These are phyloP conservation scores for Crotalus helleri DNA, from an alignment of 2,113 vertebrate genomes.

Conservation along the genomic window DNA sequence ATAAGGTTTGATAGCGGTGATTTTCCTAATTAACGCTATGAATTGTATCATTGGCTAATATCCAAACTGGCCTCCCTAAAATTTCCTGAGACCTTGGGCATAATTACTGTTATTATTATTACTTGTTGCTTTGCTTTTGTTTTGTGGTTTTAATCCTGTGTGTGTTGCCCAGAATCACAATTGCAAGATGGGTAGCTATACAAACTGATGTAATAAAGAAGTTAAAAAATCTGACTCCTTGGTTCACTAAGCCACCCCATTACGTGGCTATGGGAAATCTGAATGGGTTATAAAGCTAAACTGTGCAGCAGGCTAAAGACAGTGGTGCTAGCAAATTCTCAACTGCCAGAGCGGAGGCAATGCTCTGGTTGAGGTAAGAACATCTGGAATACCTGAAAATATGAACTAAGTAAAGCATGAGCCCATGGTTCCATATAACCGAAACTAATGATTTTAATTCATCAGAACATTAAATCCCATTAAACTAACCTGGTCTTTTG, in stretches of 20 bases:
- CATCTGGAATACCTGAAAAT: neutral
- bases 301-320: neutral
- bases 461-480: neutral
- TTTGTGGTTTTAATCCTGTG: neutral
- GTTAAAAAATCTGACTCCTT: neutral
- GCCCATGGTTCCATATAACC: neutral
- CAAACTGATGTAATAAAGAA: neutral
- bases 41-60: no score
- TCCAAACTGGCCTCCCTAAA: neutral
- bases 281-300: neutral
- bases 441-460: neutral
- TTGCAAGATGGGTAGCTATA: neutral
- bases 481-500: neutral
- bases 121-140: neutral
- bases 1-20: neutral
- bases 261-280: neutral
- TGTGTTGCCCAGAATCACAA: neutral
- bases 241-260: neutral
- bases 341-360: neutral
- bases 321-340: neutral
- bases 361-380: neutral
- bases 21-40: neutral
- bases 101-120: neutral
- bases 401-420: neutral
- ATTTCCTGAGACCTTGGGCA: neutral